A percentile compares a stretch with the other conserved stretches of the same genome.
These are phyloP conservation scores for Yasuhikotakia modesta DNA, from an alignment of 2,797 vertebrate genomes.

Conservation along the genomic window DNA sequence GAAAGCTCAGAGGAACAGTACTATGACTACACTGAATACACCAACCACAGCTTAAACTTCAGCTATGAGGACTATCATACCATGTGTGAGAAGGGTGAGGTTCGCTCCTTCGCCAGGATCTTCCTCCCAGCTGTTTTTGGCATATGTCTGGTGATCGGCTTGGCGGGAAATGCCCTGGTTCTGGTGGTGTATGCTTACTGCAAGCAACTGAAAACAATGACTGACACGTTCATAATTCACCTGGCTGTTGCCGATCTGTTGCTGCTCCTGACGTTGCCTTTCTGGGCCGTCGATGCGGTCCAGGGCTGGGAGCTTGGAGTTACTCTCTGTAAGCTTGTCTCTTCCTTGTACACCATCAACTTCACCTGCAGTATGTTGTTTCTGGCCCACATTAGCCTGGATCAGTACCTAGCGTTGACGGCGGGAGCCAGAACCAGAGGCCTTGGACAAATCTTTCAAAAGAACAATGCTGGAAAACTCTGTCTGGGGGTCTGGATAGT, in stretches of 20 bases:
- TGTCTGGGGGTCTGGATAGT: slow-evolving; percentile 81
- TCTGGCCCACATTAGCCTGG: slow-evolving; percentile 90
- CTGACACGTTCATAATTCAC: slow-evolving; percentile 86
- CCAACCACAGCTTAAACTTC: slow-evolving; percentile 69
- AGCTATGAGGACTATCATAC: slow-evolving; percentile 77
- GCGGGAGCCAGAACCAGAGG: slow-evolving; percentile 41
- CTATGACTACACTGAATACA: slow-evolving; percentile 62
- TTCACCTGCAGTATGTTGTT: slow-evolving; percentile 93
- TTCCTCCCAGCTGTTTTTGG: slow-evolving; percentile 87
- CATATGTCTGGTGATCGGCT: slow-evolving; percentile 79
- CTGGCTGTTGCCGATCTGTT: slow-evolving; percentile 88
- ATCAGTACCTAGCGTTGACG: slow-evolving; percentile 79
- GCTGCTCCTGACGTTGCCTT: slow-evolving; percentile 88
- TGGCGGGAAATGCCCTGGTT: slow-evolving; percentile 86
- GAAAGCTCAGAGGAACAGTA: slow-evolving; percentile 59
- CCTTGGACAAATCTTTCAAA: slow-evolving; percentile 60
- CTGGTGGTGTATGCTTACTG: slow-evolving; percentile 83
- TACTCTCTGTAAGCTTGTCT: slow-evolving; percentile 82
- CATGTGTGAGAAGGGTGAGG: slow-evolving; percentile 83
- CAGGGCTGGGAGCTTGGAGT: slow-evolving; percentile 86
- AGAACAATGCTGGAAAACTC: slow-evolving; percentile 72
- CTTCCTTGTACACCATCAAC: slow-evolving; percentile 85
- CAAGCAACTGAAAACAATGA: slow-evolving; percentile 85
- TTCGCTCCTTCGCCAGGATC: slow-evolving; percentile 82
- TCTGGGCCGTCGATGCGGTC: slow-evolving; percentile 85